Base-by-base conservation (phyloP, 2,797 vertebrate genomes). In the Ctenosaura bakeri region DNA sequence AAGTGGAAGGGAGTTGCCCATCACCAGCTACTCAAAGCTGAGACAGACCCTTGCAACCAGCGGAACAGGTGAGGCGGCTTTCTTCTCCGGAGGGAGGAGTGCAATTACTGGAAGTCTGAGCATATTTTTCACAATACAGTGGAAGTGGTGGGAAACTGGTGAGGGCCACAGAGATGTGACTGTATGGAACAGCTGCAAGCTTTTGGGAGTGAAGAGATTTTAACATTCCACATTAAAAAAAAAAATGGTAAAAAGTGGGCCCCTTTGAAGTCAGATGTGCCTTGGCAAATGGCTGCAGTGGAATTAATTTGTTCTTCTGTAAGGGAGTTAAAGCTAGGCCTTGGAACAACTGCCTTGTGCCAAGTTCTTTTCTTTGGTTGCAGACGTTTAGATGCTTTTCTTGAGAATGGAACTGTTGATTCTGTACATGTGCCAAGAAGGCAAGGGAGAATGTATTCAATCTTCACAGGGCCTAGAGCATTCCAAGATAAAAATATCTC, bases 401-500 rank as follows among this genome's bases (percentile, higher is more conserved):
- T 52, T 77, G n/a, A 83, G 85, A 87, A 79, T 52, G 84, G 84
- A 54, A 83, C 71, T 86, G 79, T 87, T 89, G 84, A 71, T 83
- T 85, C 77, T 85, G 87, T 73, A 35, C 0, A 4, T 62, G 54
- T 85, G 87, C 90, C 90, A 91, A 79, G 62, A 69, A 59, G 71
- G 79, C 79, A 64, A 13, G 32, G 62, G 81, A 85, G 76, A 91
- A 74, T 85, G 64, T 52, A 52, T 88, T 88, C 76, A 64, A 20
- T 85, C 24, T 73, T 62, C 83, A 88, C 74, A 88, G 83, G 62
- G 80, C 42, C 79, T 71, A 80, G 32, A 89, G 56, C 71, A 62
- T 87, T 89, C 88, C 91, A 87, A n/a, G 62, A 78, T 83, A 87
- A 91, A 93, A 91, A 88, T 13, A 86, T 71, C 89, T 69, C 5